Percentiles rank a stretch among this genome's conserved stretches.
phyloP scores from a whole-genome alignment of 2,113 vertebrate genomes.

The Alligator sinensis region DNA sequence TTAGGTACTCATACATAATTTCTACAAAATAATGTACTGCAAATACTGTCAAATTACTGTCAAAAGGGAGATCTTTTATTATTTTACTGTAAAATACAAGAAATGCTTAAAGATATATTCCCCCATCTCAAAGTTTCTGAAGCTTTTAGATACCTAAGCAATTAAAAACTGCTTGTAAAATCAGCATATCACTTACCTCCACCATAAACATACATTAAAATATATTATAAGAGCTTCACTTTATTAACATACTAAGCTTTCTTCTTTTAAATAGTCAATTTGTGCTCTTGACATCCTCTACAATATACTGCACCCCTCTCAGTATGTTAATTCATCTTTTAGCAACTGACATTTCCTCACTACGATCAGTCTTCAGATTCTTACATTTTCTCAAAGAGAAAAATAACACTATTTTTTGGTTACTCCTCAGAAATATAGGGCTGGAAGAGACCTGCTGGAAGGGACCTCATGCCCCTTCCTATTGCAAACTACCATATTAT shows the following conservation, averaged over 20 bases:
- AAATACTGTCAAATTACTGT: too few relatives aligned
- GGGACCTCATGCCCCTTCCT: neutral
- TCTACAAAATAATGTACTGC: fast-evolving
- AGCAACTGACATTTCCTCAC: neutral
- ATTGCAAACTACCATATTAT: fast-evolving
- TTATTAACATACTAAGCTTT: neutral
- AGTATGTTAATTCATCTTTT: neutral
- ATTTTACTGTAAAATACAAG: fast-evolving
- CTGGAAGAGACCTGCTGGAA: neutral
- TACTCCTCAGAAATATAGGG: neutral
- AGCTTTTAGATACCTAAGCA: neutral
- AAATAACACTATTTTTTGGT: neutral
- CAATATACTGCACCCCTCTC: neutral
- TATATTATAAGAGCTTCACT: fast-evolving
- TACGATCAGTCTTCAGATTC: neutral
- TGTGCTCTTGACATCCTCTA: neutral
- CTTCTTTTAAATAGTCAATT: fast-evolving
- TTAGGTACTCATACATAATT: fast-evolving
- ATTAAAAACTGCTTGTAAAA: neutral
- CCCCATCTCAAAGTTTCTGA: fast-evolving
- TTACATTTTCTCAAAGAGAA: neutral
- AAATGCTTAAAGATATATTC: fast-evolving
- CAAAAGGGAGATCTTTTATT: neutral
- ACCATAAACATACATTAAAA: neutral
- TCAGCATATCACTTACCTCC: neutral